Evolutionary conservation across 2,113 vertebrate genomes (phyloP).

Genomic region (Bubo scandiacus): DNA sequence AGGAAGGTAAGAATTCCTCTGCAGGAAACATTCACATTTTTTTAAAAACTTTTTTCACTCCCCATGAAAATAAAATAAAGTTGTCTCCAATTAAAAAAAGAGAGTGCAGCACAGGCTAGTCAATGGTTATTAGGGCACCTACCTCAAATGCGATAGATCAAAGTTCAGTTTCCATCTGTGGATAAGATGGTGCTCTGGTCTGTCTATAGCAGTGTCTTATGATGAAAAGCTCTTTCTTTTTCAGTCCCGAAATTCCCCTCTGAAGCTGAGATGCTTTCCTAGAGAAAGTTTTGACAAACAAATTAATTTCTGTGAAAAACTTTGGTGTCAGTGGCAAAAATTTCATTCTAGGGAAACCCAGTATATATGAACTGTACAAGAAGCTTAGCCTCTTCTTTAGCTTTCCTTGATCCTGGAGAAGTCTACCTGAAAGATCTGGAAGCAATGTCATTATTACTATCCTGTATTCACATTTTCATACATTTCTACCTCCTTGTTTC

Average conservation of each 20-base stretch:
- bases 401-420: not conserved
- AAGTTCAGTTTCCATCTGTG: not conserved
- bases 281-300: not conserved
- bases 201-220: not conserved
- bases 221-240: not conserved
- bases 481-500: not conserved
- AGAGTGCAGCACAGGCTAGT: not conserved
- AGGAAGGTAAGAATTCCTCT: not conserved
- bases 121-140: not conserved
- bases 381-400: not conserved
- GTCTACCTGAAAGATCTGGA: not conserved
- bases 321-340: not conserved
- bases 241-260: not conserved
- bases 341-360: not conserved
- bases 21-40: not conserved
- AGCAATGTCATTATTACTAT: not conserved
- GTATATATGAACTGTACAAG: not conserved
- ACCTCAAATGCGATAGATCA: not conserved
- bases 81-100: not conserved
- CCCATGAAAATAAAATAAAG: not conserved
- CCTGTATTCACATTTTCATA: not conserved
- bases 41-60: not conserved
- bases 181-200: not conserved
- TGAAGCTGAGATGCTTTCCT: not conserved
- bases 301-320: not conserved